Base-by-base conservation (phyloP, 2,888 invertebrate species). In the Argyresthia goedartella region DNA sequence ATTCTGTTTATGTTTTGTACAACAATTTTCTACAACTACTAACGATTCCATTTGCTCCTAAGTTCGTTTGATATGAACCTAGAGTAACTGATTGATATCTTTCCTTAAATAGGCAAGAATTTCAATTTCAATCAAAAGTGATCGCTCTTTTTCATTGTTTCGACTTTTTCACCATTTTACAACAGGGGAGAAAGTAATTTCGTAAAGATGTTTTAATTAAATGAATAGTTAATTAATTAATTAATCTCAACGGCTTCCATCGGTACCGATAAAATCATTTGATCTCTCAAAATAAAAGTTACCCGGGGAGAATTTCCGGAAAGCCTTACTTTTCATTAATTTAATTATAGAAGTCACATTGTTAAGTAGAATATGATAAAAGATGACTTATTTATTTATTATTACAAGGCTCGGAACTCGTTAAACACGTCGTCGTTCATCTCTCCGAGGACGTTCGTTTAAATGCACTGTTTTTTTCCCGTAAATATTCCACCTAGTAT, bases 181-280 rank as follows among this genome's bases (percentile, higher is more conserved):
- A 53, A 39, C 46, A 42, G 14, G n/a, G 36, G 45, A 43, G 43
- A 53, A 53, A 48, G 36, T 51, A 51, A 42, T 53, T 53, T 53
- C 48, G 33, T 35, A 14, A 42, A 43, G 64, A 69, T 72, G 68
- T 73, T 79, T 79, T 76, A 77, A 81, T 81, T 76, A 75, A 75
- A 71, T 68, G 76, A 69, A 78, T 53, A 79, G 73, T 77, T 81
- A 79, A 73, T 77, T 81, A 79, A 80, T 81, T 80, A 80, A 79
- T 81, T 76, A 77, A 77, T 76, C 74, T 73, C 62, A 68, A 67
- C 48, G 68, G 63, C 66, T 59, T 70, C 68, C 61, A 64, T 65
- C 59, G 70, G 69, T 69, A 67, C 67, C 71, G 74, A 71, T 76
- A 67, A 76, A 78, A 78, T 81, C 79, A 81, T 80, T 80, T 73